Base-by-base conservation (phyloP, 2,113 vertebrate genomes). In the Xiphophorus couchianus region DNA sequence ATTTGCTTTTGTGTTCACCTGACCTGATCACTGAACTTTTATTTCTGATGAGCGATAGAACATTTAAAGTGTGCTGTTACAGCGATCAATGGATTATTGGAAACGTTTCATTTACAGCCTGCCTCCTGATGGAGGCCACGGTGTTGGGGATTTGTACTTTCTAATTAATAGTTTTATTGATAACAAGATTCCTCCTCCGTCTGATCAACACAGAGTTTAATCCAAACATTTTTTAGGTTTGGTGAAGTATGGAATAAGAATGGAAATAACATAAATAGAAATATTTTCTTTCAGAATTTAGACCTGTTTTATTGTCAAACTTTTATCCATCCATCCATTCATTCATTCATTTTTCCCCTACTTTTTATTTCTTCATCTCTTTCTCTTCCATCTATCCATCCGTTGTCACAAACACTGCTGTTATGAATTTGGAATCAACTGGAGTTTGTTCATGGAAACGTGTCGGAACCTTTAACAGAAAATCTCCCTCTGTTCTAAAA, bases 61-160 rank as follows among this genome's bases (percentile, higher is more conserved):
- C 17, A 48, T 48, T 19, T 48, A 19, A 48, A 48, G 14, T 5
- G 4, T 48, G 44, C 44, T 48, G 15, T 48, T 48, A 22, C 17
- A 17, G 5, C 5, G 14, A 48, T 48, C 44, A 48, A 17, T 44
- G 42, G 15, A 44, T 44, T 28, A 10, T 29, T 29, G 3, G 60
- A 13, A 27, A 5, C 14, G 1, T 77, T 69, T 35, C 61, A 28
- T 76, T 8, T 30, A 8, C 1, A 86, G 54, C 37, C 80, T 84
- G 78, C 74, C 83, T 84, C 75, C 87, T 76, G 10, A 29, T 13
- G 39, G 13, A 42, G 11, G 39, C 39, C 13, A 14, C 12, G 3
- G 14, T 44, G 42, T 17, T 17, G 12, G 42, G 51, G 51, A 54
- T 54, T 54, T 54, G 5, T 54, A 19, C 5, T 19, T 54, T 19